phyloP scores from a whole-genome alignment of 1,140 invertebrate genomes.

The Geopemphigus sp. region DNA sequence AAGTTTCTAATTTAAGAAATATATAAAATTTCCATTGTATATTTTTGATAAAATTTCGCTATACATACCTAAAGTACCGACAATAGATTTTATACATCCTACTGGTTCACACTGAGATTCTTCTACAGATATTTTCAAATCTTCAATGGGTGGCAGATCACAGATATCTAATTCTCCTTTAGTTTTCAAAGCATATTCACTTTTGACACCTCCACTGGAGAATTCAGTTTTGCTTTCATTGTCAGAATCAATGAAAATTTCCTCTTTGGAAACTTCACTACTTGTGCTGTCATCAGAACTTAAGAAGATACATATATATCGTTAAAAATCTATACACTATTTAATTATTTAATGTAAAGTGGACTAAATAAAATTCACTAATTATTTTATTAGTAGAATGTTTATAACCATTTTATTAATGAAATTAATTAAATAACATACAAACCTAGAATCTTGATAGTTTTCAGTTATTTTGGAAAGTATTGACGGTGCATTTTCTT shows the following conservation, averaged over 20 bases:
- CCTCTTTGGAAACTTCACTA: not conserved
- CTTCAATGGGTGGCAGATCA: conserved; percentile 79
- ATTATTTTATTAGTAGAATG: not conserved
- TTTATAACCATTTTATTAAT: not conserved
- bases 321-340: not conserved
- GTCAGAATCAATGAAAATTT: not conserved
- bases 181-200: conserved; percentile 9
- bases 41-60: no score
- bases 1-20: no score
- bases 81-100: conserved; percentile 69
- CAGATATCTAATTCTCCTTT: conserved; percentile 52
- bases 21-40: no score
- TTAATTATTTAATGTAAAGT: not conserved
- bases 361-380: not conserved
- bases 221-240: not conserved
- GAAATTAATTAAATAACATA: not conserved
- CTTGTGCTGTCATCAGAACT: not conserved
- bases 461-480: not conserved
- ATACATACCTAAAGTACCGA: conserved; percentile 67
- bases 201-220: not conserved
- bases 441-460: conserved; percentile 12
- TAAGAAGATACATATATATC: not conserved
- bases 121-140: conserved; percentile 74
- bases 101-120: conserved; percentile 72
- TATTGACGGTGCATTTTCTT: not conserved